Evolutionary conservation across 2,888 invertebrate species (phyloP).

Genomic region (Amiota mariae): DNA sequence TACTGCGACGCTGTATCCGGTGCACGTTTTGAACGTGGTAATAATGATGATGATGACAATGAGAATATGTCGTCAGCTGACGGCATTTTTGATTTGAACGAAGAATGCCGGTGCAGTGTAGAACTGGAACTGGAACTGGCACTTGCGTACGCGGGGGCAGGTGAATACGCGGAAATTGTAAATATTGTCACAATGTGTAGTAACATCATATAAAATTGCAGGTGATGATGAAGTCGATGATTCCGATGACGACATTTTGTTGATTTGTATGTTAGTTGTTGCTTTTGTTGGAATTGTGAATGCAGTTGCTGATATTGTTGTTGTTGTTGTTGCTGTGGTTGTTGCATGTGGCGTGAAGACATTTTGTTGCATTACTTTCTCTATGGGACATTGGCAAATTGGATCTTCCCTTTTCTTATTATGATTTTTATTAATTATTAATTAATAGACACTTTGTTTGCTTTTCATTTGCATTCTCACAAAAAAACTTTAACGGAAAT

Average conservation of each 20-base stretch:
- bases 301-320: conserved; percentile 46
- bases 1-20: conserved; percentile 51
- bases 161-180: conserved; percentile 32
- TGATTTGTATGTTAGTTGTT: conserved; percentile 55
- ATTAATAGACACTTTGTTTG: background rate
- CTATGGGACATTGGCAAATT: conserved; percentile 28
- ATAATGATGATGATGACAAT: too few species aligned
- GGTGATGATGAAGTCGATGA: conserved; percentile 31
- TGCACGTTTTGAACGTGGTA: conserved; percentile 44
- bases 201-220: conserved; percentile 23
- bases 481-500: conserved; percentile 4
- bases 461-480: background rate
- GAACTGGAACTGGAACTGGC: background rate
- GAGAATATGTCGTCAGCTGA: conserved; percentile 30
- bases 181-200: conserved; percentile 35
- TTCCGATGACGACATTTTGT: conserved; percentile 51
- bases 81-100: conserved; percentile 8
- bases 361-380: conserved; percentile 61
- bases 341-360: conserved; percentile 43
- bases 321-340: conserved; percentile 30
- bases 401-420: background rate
- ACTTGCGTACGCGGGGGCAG: conserved; percentile 32
- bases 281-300: conserved; percentile 45
- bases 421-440: background rate
- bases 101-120: conserved; percentile 22